Base-by-base conservation (phyloP, 2,797 vertebrate genomes). In the Dryobates pubescens region DNA sequence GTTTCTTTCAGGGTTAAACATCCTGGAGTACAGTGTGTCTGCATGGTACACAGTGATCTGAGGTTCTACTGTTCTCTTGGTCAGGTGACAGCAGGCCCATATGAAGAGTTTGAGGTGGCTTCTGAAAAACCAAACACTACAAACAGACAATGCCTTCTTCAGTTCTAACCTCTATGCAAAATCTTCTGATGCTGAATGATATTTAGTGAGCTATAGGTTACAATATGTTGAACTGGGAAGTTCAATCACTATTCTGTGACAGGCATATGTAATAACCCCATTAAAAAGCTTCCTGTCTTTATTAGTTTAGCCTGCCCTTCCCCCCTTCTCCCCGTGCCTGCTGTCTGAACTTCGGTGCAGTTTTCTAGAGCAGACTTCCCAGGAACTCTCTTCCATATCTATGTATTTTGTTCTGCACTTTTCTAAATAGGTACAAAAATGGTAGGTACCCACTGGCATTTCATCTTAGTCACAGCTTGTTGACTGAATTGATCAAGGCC, bases 391-490 rank as follows among this genome's bases (percentile, higher is more conserved):
- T 38, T 32, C 19, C 27, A 1, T 8, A 43, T 26, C 51, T 54
- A 0, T 36, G 4, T 32, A 53, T 85, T 75, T 82, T 69, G 13
- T 87, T 85, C 63, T 81, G 79, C 0, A 0, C 47, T 70, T 73
- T 88, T 79, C 62, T 58, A 45, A 82, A 72, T 10, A 54, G 38
- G 77, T 49, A 75, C 6, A 75, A 62, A 78, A 80, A 23, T 30
- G 24, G 20, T 26, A 15, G 56, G 72, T 79, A 85, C 78, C 82
- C 38, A 61, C 72, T 51, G 84, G 63, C 41, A 51, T 90, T 90
- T 86, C n/a, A 92, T 89, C 67, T 89, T 61, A 32, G 63, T 81
- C 88, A 91, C 83, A 94, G 84, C 76, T 93, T 91, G 81, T 36
- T 90, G 84, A 89, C 63, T 47, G 79, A 68, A 53, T 89, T 69